Evolutionary conservation across 2,113 vertebrate species (phyloP), one percentile per base, ranked within the genome.

Genomic region (Pao palembangensis): DNA sequence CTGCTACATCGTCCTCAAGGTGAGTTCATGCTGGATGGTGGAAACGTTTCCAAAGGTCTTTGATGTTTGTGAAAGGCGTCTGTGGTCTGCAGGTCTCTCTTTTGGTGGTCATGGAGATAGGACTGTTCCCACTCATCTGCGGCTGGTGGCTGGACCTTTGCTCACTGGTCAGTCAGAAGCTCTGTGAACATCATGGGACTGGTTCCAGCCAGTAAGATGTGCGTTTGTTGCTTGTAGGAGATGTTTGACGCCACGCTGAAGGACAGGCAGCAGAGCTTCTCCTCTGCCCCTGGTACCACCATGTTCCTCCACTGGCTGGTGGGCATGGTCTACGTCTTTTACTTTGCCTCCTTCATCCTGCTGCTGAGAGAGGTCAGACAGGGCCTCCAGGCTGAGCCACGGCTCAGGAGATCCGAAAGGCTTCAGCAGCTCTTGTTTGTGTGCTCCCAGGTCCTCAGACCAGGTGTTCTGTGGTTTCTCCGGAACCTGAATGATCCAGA

Each of bases 91-190:
- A 98, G 96, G 96, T 98, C 61, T 98, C 96, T 60, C 83, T 98
- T 66, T 85, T 98, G 79, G 95, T 98, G 51, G 94, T 98, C 56
- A 95, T 98, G 76, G 96, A 98, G 87, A 97, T 98, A 44, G 96
- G 96, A 71, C 92, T 98, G 57, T 98, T 98, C 69, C 96, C 96
- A 48, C 94, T 98, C 55, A 98, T 98, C 79, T 98, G 96, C 80
- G 96, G 96, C 64, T 98, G 96, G 96, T 98, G 96, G 96, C 90
- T 98, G 38, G 96, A 98, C 85, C 95, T 98, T 85, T 98, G 96
- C 81, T 98, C 96, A 15, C 82, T 98, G 93, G 96, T 98, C 43
- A 44, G 43, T 42, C 6, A 50, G 41, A 47, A 12, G 14, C 46
- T 53, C 25, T 23, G 15, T 64, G 48, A 10, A 16, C 4, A 10